phyloP scores from a whole-genome alignment of 1,140 invertebrate genomes.

The Drosophila ogumai region DNA sequence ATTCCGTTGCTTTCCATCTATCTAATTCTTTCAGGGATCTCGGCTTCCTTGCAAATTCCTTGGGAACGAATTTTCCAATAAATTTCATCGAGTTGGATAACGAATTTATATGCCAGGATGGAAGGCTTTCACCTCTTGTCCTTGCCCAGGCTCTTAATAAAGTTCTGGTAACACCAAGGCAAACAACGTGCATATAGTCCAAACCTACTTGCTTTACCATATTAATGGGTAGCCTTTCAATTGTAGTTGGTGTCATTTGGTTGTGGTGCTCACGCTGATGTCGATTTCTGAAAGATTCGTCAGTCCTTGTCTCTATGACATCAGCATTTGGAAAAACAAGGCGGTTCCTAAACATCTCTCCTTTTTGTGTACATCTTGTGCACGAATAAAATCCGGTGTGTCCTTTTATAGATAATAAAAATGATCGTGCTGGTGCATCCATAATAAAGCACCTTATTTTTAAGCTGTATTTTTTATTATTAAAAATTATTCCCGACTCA shows the following conservation, averaged over 20 bases:
- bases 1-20: too few relatives aligned
- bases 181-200: background rate
- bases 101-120: too few relatives aligned
- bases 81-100: too few relatives aligned
- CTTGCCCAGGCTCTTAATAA: too few relatives aligned
- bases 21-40: too few relatives aligned
- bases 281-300: background rate
- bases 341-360: background rate
- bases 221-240: background rate
- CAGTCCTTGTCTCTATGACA: background rate
- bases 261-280: background rate
- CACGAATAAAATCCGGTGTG: background rate
- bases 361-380: background rate
- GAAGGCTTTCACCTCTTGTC: too few relatives aligned
- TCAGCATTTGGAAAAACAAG: background rate
- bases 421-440: too few relatives aligned
- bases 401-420: background rate
- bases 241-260: background rate
- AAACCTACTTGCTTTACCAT: background rate
- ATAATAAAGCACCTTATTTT: too few relatives aligned
- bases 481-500: too few relatives aligned
- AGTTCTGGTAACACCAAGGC: background rate
- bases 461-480: too few relatives aligned
- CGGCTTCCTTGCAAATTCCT: too few relatives aligned
- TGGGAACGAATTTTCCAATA: too few relatives aligned